phyloP scores from a whole-genome alignment of 2,113 vertebrate species.

The Macroglossus sobrinus region DNA sequence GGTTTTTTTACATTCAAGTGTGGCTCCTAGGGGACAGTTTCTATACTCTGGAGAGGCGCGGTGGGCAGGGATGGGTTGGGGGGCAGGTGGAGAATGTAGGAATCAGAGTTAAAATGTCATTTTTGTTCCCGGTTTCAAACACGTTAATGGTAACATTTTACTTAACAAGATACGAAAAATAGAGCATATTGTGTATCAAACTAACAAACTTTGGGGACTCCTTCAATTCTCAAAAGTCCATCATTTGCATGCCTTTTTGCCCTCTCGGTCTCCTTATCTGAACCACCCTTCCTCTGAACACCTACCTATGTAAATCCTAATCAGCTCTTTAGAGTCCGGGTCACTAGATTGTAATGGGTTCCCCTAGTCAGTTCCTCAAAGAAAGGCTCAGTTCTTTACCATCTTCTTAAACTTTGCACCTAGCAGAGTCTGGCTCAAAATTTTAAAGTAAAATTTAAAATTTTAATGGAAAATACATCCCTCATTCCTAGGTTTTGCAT shows the following conservation, averaged over 20 bases:
- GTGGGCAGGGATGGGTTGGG: no score
- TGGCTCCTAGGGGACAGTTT: not conserved
- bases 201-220: not conserved
- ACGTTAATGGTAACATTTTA: not conserved
- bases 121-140: not conserved
- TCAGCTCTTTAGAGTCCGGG: not conserved
- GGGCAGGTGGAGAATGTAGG: not conserved
- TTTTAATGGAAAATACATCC: not conserved
- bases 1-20: not conserved
- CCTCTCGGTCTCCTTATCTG: not conserved
- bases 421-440: not conserved
- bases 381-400: not conserved
- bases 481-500: not conserved
- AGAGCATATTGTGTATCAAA: not conserved
- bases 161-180: not conserved
- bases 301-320: not conserved
- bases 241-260: not conserved
- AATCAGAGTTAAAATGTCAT: not conserved
- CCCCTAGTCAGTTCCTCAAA: not conserved
- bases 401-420: not conserved
- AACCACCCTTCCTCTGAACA: not conserved
- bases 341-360: not conserved
- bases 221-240: not conserved
- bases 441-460: not conserved
- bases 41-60: not conserved